These are phyloP conservation scores for Clarias laeviceps DNA, from an alignment of 2,797 vertebrate species.

Conservation along the genomic window DNA sequence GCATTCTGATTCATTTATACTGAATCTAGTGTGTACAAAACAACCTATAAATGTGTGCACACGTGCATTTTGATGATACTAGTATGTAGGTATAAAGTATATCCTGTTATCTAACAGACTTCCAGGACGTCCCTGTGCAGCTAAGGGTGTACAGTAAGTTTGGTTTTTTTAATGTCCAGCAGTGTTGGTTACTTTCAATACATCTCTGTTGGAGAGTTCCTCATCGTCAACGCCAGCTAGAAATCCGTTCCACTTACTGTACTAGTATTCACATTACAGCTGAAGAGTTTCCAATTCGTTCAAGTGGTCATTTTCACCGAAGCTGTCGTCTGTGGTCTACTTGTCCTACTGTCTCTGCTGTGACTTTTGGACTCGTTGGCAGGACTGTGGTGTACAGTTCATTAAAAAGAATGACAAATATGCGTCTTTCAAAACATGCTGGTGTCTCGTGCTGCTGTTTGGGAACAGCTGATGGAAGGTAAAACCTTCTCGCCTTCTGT, in stretches of 20 bases:
- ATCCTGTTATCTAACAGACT: too few species aligned
- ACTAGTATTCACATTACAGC: conserved; percentile 29
- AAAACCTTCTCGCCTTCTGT: conserved; percentile 18
- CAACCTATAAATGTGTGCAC: background rate
- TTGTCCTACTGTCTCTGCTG: conserved; percentile 19
- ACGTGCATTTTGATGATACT: background rate
- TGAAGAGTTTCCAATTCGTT: conserved; percentile 29
- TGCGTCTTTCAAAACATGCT: conserved; percentile 23
- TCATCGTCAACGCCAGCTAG: conserved; percentile 33
- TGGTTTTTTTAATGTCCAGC: background rate
- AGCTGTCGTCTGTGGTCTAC: conserved; percentile 1
- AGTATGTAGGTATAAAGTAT: background rate
- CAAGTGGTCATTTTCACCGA: conserved; percentile 10
- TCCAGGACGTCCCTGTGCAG: background rate
- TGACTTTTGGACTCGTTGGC: conserved; percentile 25
- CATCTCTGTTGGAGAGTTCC: background rate
- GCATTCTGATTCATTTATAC: background rate
- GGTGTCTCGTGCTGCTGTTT: background rate
- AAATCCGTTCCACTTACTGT: conserved; percentile 6
- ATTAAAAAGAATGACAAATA: background rate
- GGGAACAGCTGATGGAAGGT: conserved; percentile 27
- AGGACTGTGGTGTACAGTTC: conserved; percentile 2
- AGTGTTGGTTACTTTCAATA: background rate
- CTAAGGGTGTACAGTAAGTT: background rate
- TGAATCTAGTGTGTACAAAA: background rate